These are phyloP conservation scores for Zelleria hepariella DNA, from an alignment of 2,888 invertebrate species.

Conservation along the genomic window DNA sequence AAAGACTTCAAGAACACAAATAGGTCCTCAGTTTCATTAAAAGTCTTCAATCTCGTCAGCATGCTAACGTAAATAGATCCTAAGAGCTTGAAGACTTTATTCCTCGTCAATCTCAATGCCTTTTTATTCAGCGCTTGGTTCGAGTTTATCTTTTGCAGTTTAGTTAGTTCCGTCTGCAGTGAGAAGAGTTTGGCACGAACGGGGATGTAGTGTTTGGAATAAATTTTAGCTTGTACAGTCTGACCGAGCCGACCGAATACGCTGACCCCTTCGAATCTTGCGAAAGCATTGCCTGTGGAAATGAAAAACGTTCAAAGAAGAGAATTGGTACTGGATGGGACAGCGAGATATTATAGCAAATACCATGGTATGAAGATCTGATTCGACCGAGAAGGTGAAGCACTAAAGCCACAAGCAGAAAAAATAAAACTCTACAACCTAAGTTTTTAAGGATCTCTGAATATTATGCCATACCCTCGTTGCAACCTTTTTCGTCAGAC, in stretches of 20 bases:
- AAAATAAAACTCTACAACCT: neutral
- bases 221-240: conserved; percentile 25
- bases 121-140: conserved; percentile 18
- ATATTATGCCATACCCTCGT: conserved; percentile 27
- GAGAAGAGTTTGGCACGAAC: conserved; percentile 22
- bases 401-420: too few relatives aligned
- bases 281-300: conserved; percentile 12
- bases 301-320: neutral
- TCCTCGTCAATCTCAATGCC: conserved; percentile 26
- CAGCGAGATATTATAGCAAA: neutral
- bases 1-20: conserved; percentile 31
- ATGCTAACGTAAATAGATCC: conserved; percentile 29
- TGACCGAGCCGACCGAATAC: conserved; percentile 31
- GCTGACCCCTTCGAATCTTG: conserved; percentile 34
- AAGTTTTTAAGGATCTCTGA: neutral
- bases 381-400: too few relatives aligned
- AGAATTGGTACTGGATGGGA: neutral
- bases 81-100: conserved; percentile 30
- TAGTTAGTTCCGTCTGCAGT: conserved; percentile 23
- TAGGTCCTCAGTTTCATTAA: conserved; percentile 24
- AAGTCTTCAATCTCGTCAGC: conserved; percentile 16
- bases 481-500: conserved; percentile 44
- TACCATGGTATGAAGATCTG: too few relatives aligned
- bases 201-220: conserved; percentile 19
- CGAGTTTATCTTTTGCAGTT: conserved; percentile 27